phyloP scores from a whole-genome alignment of 2,888 invertebrate species.

The Dasysyrphus albostriatus region DNA sequence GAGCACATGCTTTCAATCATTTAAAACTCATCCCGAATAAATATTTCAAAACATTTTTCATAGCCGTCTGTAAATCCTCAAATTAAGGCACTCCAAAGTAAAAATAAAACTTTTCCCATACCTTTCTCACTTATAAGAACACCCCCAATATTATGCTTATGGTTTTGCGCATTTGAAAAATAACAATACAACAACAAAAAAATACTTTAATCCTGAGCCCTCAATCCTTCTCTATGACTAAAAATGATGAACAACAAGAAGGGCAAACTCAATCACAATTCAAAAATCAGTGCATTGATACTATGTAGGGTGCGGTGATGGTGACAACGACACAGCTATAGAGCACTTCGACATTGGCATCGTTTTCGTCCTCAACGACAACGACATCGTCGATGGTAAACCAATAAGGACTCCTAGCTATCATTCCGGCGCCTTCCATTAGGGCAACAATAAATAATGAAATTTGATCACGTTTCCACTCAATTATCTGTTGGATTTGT shows the following conservation, averaged over 20 bases:
- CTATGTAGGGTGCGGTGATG: conserved; percentile 16
- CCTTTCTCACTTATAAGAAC: neutral
- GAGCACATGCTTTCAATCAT: conserved; percentile 28
- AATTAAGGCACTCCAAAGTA: conserved; percentile 80
- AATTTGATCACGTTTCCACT: conserved; percentile 83
- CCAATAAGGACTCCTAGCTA: conserved; percentile 3
- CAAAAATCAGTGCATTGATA: conserved; percentile 77
- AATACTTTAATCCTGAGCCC: conserved; percentile 19
- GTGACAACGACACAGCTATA: conserved; percentile 30
- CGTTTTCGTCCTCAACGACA: conserved; percentile 12
- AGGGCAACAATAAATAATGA: conserved; percentile 80
- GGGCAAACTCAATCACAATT: conserved; percentile 80
- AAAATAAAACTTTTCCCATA: conserved; percentile 30
- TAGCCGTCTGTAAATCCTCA: conserved; percentile 81
- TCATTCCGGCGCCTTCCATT: conserved; percentile 72
- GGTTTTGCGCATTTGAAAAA: conserved; percentile 4
- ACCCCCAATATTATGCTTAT: conserved; percentile 25
- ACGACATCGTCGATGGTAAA: conserved; percentile 29
- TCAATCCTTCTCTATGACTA: conserved; percentile 49
- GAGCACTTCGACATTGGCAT: conserved; percentile 4
- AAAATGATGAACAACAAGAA: conserved; percentile 69
- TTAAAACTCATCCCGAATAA: conserved; percentile 1
- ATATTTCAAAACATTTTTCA: conserved; percentile 77
- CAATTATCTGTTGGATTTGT: conserved; percentile 82
- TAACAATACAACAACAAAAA: conserved; percentile 7